Evolutionary conservation across 2,113 vertebrate genomes (phyloP), one percentile per base, ranked within the genome.

Genomic region (Bubo scandiacus): DNA sequence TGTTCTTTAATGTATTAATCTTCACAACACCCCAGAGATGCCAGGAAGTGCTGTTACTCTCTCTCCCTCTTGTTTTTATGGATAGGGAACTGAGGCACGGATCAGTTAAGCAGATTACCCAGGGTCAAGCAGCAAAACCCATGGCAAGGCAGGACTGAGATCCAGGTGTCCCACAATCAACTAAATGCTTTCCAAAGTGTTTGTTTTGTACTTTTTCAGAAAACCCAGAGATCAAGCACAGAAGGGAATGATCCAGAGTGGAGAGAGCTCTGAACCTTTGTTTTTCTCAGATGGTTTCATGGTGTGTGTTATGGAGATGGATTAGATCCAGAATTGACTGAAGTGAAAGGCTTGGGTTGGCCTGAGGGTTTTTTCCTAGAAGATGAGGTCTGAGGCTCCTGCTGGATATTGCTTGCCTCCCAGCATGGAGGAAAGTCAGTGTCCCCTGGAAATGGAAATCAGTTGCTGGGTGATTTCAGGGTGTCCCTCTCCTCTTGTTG

Each of bases 361-460:
- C 34, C 23, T 42, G 51, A 45, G 38, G 34, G 4, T 0, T 61
- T 70, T 47, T 36, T 22, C n/a, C 36, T 81, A 36, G 5, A 52
- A 30, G 47, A 36, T 45, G 47, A 47, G 15, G 17, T 83, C n/a
- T 92, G 55, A 91, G 47, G 21, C 9, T 91, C 11, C 73, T 57
- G 19, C 42, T 67, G 52, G 36, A 10, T 38, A 29, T 19, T 11
- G 9, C 26, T 80, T 10, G 9, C 20, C 17, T 68, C 38, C 29
- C 72, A 92, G 45, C 26, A 43, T 2, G 5, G 12, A 77, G 34
- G 40, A 81, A 21, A 72, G 4, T 27, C 0, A 0, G 1, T 77
- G 43, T n/a, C 12, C 22, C 20, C 34, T 29, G 25, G 57, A 29
- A 51, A 67, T 6, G 27, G 61, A 62, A 85, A 47, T 45, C 57